Evolutionary conservation across 2,797 vertebrate genomes (phyloP), one percentile per base, ranked within the genome.

Genomic region (Simalia tracyae): DNA sequence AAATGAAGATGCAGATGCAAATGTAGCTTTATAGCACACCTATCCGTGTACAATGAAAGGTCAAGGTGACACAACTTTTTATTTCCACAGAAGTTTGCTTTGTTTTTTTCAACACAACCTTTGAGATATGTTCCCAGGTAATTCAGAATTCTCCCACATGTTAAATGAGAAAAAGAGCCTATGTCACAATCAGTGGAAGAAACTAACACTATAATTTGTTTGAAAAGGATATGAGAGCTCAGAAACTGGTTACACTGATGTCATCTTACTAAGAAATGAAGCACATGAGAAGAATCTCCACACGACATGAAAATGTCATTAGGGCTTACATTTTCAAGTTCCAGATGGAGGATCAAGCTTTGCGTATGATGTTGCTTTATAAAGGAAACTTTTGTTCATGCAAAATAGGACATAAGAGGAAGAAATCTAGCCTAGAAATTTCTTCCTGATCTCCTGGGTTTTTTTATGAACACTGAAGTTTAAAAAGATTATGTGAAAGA

Each of bases 1-100:
- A 92, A 96, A 97, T 93, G 93, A 94, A n/a, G 88, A 96, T 96
- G 93, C 95, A 97, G 93, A 97, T 96, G 91, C 89, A 96, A 64
- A 88, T 0, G 0, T 92, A 94, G 22, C 89, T 96, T 93, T 90
- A 89, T 89, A 76, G 92, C 91, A 93, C 93, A 94, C n/a, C 91
- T 93, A 91, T 19, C 12, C 89, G n/a, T 92, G 46, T 92, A 92
- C 84, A 94, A 91, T 26, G 46, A 96, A 97, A 96, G 95, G 95
- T 97, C 96, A 97, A 96, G 95, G 95, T 94, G 91, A 96, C 63
- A 92, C 2, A 50, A 96, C 92, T 93, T 46, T 46, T 81, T 81
- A 81, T 46, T 81, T 46, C 4, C 22, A 46, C 4, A 24, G 22
- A 24, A 24, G 42, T 81, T 81, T 11, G 19, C 91, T 31, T 90